These are phyloP conservation scores for Uria lomvia DNA, from an alignment of 2,113 vertebrate genomes.

Conservation along the genomic window DNA sequence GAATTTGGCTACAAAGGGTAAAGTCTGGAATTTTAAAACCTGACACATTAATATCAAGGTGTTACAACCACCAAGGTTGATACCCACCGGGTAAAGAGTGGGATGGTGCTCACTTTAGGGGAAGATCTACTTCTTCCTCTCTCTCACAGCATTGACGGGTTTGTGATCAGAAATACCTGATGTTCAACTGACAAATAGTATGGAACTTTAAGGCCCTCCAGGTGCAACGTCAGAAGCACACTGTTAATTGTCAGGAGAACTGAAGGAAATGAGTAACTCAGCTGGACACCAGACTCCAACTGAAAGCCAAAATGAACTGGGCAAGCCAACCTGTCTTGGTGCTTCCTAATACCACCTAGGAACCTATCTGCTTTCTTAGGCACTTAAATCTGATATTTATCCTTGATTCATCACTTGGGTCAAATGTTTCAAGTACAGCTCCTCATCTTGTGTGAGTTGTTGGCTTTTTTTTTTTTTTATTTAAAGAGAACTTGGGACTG, in stretches of 20 bases:
- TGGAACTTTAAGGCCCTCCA: neutral
- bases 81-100: neutral
- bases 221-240: neutral
- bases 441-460: neutral
- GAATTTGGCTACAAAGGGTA: neutral
- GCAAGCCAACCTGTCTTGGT: neutral
- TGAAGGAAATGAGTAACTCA: neutral
- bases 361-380: neutral
- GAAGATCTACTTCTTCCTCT: neutral
- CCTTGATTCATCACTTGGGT: neutral
- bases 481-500: neutral
- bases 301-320: neutral
- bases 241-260: neutral
- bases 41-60: neutral
- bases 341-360: neutral
- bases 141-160: no score
- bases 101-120: neutral
- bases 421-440: neutral
- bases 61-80: neutral
- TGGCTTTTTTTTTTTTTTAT: neutral
- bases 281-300: neutral
- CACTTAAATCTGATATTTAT: neutral
- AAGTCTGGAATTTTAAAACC: neutral
- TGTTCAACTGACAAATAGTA: neutral
- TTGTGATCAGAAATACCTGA: neutral